These are phyloP conservation scores for Okapia johnstoni DNA, from an alignment of 2,113 vertebrate genomes.

Conservation along the genomic window DNA sequence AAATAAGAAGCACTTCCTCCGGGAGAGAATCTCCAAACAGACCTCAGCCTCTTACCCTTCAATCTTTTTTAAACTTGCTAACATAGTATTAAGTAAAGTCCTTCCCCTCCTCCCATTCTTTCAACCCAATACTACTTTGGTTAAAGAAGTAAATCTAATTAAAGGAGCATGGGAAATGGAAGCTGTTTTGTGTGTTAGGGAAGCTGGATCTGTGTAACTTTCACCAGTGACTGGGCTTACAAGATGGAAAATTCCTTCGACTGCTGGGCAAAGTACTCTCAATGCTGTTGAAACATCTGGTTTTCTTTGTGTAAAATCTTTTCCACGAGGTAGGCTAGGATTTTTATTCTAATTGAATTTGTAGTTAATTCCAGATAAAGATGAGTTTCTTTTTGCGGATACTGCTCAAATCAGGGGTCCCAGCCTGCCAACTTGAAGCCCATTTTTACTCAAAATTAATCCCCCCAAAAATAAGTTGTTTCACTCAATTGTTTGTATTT, in stretches of 20 bases:
- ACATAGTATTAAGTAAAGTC: slow-evolving; percentile 40
- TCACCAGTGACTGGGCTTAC: slow-evolving; percentile 74
- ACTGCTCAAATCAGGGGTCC: slow-evolving; percentile 4
- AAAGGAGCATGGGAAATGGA: slow-evolving; percentile 76
- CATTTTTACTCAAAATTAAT: not conserved
- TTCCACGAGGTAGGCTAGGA: slow-evolving; percentile 69
- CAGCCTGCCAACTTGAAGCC: not conserved
- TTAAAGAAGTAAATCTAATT: slow-evolving; percentile 80
- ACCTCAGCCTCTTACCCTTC: slow-evolving; percentile 39
- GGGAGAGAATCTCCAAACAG: slow-evolving; percentile 31
- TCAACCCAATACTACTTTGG: slow-evolving; percentile 62
- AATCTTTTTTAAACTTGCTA: slow-evolving; percentile 63
- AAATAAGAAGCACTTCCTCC: slow-evolving; percentile 74
- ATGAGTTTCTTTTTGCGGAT: slow-evolving; percentile 51
- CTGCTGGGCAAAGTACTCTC: slow-evolving; percentile 77
- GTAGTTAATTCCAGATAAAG: slow-evolving; percentile 79
- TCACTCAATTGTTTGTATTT: not conserved
- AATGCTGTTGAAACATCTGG: slow-evolving; percentile 83
- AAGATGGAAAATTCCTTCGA: slow-evolving; percentile 77
- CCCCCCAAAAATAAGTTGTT: not conserved
- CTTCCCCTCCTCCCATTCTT: not conserved
- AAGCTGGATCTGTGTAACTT: slow-evolving; percentile 69
- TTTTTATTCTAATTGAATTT: slow-evolving; percentile 86
- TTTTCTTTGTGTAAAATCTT: slow-evolving; percentile 77
- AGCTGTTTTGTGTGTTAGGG: slow-evolving; percentile 48